phyloP scores from a whole-genome alignment of 2,113 vertebrate genomes.

The Planiliza haematocheilus region DNA sequence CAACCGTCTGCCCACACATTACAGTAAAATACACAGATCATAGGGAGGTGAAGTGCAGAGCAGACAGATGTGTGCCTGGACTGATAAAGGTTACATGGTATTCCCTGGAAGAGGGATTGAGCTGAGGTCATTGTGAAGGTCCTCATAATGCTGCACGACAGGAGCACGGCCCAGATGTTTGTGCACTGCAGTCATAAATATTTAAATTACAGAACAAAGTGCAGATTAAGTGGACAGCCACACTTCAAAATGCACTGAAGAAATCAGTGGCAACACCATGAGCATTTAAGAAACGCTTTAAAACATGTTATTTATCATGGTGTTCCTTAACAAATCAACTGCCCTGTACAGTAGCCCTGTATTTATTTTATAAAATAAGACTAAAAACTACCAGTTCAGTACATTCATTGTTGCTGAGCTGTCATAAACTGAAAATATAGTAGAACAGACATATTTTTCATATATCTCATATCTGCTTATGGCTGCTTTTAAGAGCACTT shows the following conservation, averaged over 20 bases:
- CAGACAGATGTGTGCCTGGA: constrained; percentile 27
- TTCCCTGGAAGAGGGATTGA: constrained; percentile 30
- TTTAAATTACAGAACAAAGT: background rate
- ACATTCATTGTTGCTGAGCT: too few species aligned
- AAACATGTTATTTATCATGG: too few species aligned
- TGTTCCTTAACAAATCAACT: too few species aligned
- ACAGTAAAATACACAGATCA: background rate
- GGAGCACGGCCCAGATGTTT: constrained; percentile 24
- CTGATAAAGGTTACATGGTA: constrained; percentile 9
- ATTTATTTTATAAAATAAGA: too few species aligned
- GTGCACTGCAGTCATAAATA: background rate
- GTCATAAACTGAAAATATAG: too few species aligned
- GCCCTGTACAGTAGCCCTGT: too few species aligned
- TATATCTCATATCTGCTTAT: background rate
- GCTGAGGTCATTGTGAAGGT: constrained; percentile 42
- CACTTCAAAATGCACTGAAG: constrained; percentile 32
- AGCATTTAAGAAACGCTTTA: too few species aligned
- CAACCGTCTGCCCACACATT: background rate
- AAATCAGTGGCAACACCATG: background rate
- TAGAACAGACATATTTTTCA: too few species aligned
- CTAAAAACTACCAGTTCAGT: too few species aligned
- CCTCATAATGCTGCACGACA: constrained; percentile 20
- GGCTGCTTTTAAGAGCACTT: background rate
- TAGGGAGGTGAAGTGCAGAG: background rate
- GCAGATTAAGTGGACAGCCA: constrained; percentile 3